Conservation (phyloP, 2,888 invertebrate species). For the Drosophila cracens region DNA sequence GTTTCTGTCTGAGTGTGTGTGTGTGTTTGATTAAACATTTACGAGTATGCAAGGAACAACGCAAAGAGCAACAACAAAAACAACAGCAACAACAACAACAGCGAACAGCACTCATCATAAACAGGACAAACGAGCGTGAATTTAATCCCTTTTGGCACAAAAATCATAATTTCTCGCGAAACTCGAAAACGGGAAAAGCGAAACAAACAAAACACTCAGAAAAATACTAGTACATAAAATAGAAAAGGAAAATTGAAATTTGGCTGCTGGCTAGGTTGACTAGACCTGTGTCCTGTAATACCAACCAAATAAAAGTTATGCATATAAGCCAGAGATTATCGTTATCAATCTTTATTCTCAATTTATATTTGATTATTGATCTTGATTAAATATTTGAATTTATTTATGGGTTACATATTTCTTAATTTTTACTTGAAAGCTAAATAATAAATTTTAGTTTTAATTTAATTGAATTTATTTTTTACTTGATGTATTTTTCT, state of each 20-base stretch:
- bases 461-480: neutral
- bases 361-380: neutral
- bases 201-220: constrained; percentile 25
- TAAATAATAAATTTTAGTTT: neutral
- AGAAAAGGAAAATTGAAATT: constrained; percentile 36
- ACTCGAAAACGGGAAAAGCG: constrained; percentile 27
- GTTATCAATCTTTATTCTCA: neutral
- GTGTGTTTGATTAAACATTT: constrained; percentile 70
- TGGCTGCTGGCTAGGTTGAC: constrained; percentile 9
- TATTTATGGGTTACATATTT: neutral
- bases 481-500: neutral
- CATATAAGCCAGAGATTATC: neutral
- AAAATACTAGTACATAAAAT: constrained; percentile 44
- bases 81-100: constrained; percentile 30
- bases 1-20: constrained; percentile 18
- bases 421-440: neutral
- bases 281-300: constrained; percentile 3
- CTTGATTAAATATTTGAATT: neutral
- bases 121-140: constrained; percentile 77
- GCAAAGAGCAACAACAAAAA: constrained; percentile 9
- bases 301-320: neutral
- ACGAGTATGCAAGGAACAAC: constrained; percentile 50
- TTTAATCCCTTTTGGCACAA: constrained; percentile 83
- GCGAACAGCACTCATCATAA: constrained; percentile 71
- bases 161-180: constrained; percentile 78